phyloP scores from a whole-genome alignment of 2,888 invertebrate genomes.

The Thelaira solivaga region DNA sequence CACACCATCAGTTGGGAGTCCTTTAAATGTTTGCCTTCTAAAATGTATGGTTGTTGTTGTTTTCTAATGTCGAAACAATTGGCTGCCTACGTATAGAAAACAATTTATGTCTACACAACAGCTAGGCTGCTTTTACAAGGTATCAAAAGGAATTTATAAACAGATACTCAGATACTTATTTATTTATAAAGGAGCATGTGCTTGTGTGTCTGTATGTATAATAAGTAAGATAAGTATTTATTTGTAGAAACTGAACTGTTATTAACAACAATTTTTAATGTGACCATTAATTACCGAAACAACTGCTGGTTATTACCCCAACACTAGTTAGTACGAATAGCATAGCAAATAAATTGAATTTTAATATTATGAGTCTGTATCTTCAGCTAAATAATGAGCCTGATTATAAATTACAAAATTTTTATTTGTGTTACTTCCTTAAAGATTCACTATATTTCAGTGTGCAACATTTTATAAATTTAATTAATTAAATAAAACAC shows the following conservation, averaged over 20 bases:
- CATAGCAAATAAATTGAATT: conserved; percentile 10
- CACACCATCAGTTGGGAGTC: background rate
- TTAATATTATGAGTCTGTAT: conserved; percentile 19
- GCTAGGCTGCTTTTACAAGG: background rate
- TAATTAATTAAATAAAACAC: background rate
- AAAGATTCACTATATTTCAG: too few relatives aligned
- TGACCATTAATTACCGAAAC: conserved; percentile 40
- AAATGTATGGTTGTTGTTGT: conserved; percentile 5
- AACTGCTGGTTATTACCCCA: conserved; percentile 16
- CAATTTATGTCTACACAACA: background rate
- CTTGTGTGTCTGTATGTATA: too few relatives aligned
- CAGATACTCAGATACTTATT: too few relatives aligned
- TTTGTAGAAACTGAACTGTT: background rate
- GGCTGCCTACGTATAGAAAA: background rate
- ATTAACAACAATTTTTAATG: conserved; percentile 29
- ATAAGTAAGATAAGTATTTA: too few relatives aligned
- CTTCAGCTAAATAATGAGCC: conserved; percentile 1
- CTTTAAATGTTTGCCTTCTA: background rate
- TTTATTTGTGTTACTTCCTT: background rate
- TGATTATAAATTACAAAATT: background rate
- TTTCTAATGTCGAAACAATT: conserved; percentile 17
- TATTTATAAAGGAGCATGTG: too few relatives aligned
- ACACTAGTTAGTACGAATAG: background rate
- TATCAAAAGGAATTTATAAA: too few relatives aligned
- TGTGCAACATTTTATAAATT: background rate